Evolutionary conservation across 2,888 invertebrate species (phyloP).

Genomic region (Zaprionus obscuricornis): DNA sequence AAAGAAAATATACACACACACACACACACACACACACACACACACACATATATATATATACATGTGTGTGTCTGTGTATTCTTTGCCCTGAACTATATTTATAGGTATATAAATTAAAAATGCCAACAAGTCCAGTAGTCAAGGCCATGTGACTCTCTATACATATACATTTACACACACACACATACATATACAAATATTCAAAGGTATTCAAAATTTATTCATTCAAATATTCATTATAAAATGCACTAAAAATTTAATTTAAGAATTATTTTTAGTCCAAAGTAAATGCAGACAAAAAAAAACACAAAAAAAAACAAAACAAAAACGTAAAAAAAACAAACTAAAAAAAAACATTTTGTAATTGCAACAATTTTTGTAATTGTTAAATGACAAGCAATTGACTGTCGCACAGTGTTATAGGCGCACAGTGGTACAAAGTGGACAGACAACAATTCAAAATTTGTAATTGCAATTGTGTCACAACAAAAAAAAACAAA

Average conservation of each 20-base stretch:
- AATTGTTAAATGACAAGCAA: not conserved
- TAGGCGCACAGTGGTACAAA: too few relatives aligned
- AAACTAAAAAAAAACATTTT: too few relatives aligned
- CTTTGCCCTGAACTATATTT: constrained; percentile 71
- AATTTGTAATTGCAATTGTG: constrained; percentile 53
- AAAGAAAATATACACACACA: constrained; percentile 43
- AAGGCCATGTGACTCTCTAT: constrained; percentile 45
- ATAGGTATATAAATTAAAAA: constrained; percentile 58
- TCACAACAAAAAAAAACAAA: constrained; percentile 36
- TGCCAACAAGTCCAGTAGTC: constrained; percentile 59
- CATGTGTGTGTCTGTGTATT: constrained; percentile 9
- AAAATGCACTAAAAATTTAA: too few relatives aligned
- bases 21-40: constrained; percentile 12
- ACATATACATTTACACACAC: constrained; percentile 9
- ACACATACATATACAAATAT: too few relatives aligned
- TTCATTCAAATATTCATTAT: too few relatives aligned
- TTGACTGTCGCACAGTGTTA: not conserved
- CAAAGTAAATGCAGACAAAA: too few relatives aligned
- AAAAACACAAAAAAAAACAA: too few relatives aligned
- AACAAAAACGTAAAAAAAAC: too few relatives aligned
- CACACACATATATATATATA: constrained; percentile 15
- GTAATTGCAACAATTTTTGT: constrained; percentile 40
- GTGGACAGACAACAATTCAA: not conserved
- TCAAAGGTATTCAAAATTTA: too few relatives aligned
- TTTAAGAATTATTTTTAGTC: too few relatives aligned